Percentiles rank a stretch among this genome's conserved stretches.
Evolutionary conservation across 1,140 invertebrate species (phyloP).

Genomic region (Polypedilum vanderplanki): DNA sequence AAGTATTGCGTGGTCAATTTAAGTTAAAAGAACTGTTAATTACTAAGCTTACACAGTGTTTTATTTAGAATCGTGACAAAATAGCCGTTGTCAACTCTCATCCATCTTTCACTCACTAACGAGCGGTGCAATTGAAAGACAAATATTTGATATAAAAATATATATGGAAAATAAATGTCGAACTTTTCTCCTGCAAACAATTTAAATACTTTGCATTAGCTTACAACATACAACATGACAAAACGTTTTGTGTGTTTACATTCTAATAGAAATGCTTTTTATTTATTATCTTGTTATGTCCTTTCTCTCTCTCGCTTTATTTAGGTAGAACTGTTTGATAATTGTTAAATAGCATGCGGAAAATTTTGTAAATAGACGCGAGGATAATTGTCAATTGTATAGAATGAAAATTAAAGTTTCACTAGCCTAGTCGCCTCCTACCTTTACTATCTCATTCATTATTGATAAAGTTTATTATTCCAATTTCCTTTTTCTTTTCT

Average conservation of each 20-base stretch:
- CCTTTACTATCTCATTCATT: neutral
- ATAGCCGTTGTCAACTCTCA: neutral
- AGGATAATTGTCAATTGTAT: constrained; percentile 11
- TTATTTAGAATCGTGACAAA: neutral
- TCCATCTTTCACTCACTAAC: neutral
- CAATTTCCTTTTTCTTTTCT: constrained; percentile 28
- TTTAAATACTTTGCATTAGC: constrained; percentile 21
- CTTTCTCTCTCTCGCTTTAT: neutral
- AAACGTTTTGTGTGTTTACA: neutral
- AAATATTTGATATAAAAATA: constrained; percentile 15
- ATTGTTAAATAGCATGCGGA: constrained; percentile 26
- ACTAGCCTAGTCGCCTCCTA: too few relatives aligned
- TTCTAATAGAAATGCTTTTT: neutral
- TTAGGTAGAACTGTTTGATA: neutral
- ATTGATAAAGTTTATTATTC: constrained; percentile 20
- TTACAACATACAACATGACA: neutral
- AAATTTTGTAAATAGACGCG: constrained; percentile 19
- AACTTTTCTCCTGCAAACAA: neutral
- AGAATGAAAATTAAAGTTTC: neutral
- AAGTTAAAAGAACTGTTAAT: constrained; percentile 13
- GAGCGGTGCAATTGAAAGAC: constrained; percentile 16
- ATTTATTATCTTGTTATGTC: constrained; percentile 5
- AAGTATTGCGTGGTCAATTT: neutral
- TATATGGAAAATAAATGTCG: neutral
- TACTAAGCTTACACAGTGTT: neutral